These are phyloP conservation scores for Momotus momota DNA, from an alignment of 2,797 vertebrate genomes.

Conservation along the genomic window DNA sequence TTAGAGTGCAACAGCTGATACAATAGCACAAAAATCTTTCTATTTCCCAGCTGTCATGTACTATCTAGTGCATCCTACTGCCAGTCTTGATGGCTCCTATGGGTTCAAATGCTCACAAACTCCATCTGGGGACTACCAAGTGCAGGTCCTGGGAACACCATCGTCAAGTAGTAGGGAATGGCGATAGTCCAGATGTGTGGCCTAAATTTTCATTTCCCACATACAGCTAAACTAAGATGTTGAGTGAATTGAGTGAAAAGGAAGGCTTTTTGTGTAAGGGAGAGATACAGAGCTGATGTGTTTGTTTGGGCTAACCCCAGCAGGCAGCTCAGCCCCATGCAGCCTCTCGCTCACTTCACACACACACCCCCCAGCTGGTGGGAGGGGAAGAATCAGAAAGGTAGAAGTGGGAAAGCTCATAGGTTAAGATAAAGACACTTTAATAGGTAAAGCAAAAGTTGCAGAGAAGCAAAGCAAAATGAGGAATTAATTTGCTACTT, in stretches of 20 bases:
- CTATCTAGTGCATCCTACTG: neutral
- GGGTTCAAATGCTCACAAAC: neutral
- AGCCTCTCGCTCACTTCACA: accelerated
- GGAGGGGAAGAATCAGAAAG: neutral
- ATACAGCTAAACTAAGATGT: neutral
- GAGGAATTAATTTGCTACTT: neutral
- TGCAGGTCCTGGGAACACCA: neutral
- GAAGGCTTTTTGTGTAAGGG: neutral
- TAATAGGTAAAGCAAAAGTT: neutral
- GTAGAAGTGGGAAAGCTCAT: neutral
- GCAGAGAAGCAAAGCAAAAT: neutral
- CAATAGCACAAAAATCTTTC: neutral
- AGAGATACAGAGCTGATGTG: neutral
- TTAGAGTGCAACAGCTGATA: neutral
- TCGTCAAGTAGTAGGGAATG: neutral
- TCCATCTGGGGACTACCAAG: neutral
- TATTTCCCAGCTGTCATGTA: neutral
- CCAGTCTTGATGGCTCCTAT: neutral
- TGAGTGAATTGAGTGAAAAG: neutral
- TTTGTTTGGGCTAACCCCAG: neutral
- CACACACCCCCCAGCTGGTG: neutral
- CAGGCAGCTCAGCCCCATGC: neutral
- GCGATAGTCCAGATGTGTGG: neutral
- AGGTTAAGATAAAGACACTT: neutral
- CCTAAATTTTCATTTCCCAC: neutral